Percentiles rank a stretch among this genome's conserved stretches.
phyloP scores from a whole-genome alignment of 2,797 vertebrate genomes.

The Epinephelus awoara region DNA sequence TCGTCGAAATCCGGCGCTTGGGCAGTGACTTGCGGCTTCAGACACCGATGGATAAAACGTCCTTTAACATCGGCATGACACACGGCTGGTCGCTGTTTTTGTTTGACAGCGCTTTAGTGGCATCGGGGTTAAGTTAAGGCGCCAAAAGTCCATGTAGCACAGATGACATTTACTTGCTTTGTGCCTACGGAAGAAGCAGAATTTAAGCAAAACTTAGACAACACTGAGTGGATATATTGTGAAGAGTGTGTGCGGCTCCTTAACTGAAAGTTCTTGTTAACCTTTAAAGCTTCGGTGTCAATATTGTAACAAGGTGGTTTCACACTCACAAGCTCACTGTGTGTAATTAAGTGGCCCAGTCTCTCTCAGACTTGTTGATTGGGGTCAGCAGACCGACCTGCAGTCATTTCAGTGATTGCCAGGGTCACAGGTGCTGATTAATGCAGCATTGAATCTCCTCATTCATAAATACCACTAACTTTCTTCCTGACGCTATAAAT shows the following conservation, averaged over 20 bases:
- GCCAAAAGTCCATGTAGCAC: too few species aligned
- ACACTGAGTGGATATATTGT: background rate
- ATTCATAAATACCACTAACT: conserved; percentile 42
- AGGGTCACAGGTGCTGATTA: conserved; percentile 57
- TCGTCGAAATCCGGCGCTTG: too few species aligned
- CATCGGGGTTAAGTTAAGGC: too few species aligned
- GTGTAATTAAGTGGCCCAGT: background rate
- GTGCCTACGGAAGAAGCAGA: background rate
- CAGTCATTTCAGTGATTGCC: conserved; percentile 58
- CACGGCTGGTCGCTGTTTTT: too few species aligned
- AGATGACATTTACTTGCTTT: too few species aligned
- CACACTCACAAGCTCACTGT: conserved; percentile 4
- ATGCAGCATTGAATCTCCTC: conserved; percentile 52
- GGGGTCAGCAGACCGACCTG: conserved; percentile 62
- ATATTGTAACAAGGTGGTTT: background rate
- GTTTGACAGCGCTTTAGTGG: too few species aligned
- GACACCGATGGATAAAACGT: too few species aligned
- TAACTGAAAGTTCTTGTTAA: background rate
- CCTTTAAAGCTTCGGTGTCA: conserved; percentile 34
- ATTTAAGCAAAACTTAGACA: too few species aligned
- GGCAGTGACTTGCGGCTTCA: too few species aligned
- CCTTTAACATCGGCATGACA: too few species aligned
- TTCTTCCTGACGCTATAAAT: conserved; percentile 43
- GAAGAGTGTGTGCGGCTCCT: conserved; percentile 5
- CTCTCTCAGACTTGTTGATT: conserved; percentile 50